Base-by-base conservation (phyloP, 2,797 vertebrate species). In the Pangasius macronema region DNA sequence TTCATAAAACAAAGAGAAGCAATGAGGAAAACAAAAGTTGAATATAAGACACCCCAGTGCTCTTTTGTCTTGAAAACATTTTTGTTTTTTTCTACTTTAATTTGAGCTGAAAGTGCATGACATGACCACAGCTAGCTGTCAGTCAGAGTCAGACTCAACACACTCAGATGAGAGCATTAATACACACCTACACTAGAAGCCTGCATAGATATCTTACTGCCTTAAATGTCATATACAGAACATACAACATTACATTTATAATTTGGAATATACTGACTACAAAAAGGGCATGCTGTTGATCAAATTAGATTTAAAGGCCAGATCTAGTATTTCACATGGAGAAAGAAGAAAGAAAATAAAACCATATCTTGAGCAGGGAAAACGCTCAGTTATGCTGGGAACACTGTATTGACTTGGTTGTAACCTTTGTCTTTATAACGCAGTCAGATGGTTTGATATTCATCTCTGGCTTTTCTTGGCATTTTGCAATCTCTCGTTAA, bases 401-500 rank as follows among this genome's bases (percentile, higher is more conserved):
- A 87, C 2, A 49, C 57, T n/a, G 14, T 46, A 57, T 49, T 36
- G 84, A 68, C 57, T 80, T 11, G 27, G 61, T 77, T 68, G 84
- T 88, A 68, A 82, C 86, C 85, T 84, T 84, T 87, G 86, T 84
- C 57, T 77, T 77, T 63, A 57, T 55, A 39, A 59, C n/a, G 3
- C 53, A 59, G 55, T 18, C 68, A 65, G 86, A 42, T 67, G 36
- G 49, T 84, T 67, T 84, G 63, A 68, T 88, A 88, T 90, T 83
- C 57, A 83, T 87, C 89, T 83, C 79, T 63, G 68, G 68, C 57
- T 82, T 84, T 83, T 86, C 84, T 65, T 88, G 87, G 53, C 84
- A 88, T 90, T 91, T 88, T 86, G 84, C 82, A 86, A 81, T 86
- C 81, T 86, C 65, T 91, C 72, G 89, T 89, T 89, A 88, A 90